Conservation (phyloP, 2,113 vertebrate species). For the Halichoerus grypus region DNA sequence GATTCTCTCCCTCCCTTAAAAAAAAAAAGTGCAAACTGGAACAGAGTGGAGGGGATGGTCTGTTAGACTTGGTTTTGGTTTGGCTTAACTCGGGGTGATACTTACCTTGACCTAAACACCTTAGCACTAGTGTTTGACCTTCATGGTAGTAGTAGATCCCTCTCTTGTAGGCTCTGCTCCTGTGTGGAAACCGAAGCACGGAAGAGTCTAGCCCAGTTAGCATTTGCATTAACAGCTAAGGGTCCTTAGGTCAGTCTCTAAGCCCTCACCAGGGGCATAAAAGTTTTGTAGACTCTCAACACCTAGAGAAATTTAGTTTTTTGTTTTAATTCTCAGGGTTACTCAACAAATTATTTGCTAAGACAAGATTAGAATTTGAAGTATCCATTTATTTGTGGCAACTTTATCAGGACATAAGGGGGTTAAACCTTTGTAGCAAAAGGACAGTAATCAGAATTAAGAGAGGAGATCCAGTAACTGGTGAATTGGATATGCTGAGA, state of each 20-base stretch:
- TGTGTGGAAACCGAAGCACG: not conserved
- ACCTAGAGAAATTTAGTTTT: not conserved
- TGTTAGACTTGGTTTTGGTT: not conserved
- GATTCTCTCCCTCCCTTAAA: not conserved
- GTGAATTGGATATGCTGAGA: constrained; percentile 26
- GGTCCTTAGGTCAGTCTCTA: not conserved
- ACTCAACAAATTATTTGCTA: constrained; percentile 39
- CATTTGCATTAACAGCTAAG: constrained; percentile 9
- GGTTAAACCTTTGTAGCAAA: constrained; percentile 23
- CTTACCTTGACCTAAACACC: not conserved
- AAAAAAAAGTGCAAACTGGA: not conserved
- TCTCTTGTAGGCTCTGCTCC: not conserved
- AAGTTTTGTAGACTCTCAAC: not conserved
- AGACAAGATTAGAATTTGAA: not conserved
- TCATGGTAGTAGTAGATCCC: not conserved
- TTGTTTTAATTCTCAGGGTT: not conserved
- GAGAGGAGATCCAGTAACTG: not conserved
- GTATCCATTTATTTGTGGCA: constrained; percentile 32
- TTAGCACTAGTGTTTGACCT: not conserved
- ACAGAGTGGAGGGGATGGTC: not conserved
- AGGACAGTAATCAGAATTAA: constrained; percentile 38
- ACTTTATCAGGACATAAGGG: constrained; percentile 3
- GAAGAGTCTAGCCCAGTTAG: not conserved
- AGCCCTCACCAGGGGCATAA: not conserved
- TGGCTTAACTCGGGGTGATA: not conserved